Evolutionary conservation across 2,113 vertebrate genomes (phyloP).

Genomic region (Kryptolebias marmoratus): DNA sequence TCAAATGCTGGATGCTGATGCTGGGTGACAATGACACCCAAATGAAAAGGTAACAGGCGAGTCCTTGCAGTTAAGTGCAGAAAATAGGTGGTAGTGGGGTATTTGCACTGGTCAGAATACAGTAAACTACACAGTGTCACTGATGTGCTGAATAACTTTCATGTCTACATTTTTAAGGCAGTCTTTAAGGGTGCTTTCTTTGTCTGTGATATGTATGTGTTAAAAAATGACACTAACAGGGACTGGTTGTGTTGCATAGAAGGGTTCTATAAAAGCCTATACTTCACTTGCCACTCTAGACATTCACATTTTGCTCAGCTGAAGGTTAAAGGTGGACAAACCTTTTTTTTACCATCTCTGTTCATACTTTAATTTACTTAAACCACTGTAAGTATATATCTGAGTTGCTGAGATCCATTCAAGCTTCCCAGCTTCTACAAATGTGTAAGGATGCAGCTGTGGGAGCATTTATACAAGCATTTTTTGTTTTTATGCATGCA

Average conservation of each 20-base stretch:
- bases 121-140: slow-evolving; percentile 15
- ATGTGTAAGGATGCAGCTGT: slow-evolving; percentile 32
- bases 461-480: neutral
- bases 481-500: slow-evolving; percentile 17
- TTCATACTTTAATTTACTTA: slow-evolving; percentile 12
- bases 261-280: slow-evolving; percentile 48
- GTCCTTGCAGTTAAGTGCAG: slow-evolving; percentile 33
- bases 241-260: slow-evolving; percentile 31
- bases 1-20: slow-evolving; percentile 60
- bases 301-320: slow-evolving; percentile 17
- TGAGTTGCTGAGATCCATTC: slow-evolving; percentile 22
- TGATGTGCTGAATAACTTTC: slow-evolving; percentile 18
- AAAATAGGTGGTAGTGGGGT: slow-evolving; percentile 7
- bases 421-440: slow-evolving; percentile 17
- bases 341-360: neutral
- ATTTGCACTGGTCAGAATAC: slow-evolving; percentile 10
- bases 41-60: slow-evolving; percentile 60
- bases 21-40: slow-evolving; percentile 76
- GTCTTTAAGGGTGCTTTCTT: neutral
- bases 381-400: neutral
- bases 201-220: slow-evolving; percentile 2
- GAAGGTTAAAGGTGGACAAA: slow-evolving; percentile 53
- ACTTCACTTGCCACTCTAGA: slow-evolving; percentile 39
- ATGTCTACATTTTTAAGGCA: slow-evolving; percentile 2
- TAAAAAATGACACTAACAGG: neutral